Base-by-base conservation (phyloP, 2,797 vertebrate species). In the Adelosebastes latens region DNA sequence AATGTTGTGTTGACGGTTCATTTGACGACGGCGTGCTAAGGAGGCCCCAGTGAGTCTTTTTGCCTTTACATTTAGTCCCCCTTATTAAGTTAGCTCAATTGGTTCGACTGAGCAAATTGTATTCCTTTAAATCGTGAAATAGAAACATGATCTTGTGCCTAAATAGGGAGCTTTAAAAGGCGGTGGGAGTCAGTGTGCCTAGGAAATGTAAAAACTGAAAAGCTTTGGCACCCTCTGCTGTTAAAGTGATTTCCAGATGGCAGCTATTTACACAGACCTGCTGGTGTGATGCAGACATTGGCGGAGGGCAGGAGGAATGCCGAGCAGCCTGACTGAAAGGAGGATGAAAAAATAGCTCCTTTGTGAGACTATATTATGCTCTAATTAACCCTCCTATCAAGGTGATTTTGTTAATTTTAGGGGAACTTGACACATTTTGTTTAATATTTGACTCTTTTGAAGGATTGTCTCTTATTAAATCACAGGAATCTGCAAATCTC, bases 221-320 rank as follows among this genome's bases (percentile, higher is more conserved):
- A 95, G 94, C 96, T 96, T 96, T 96, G 95, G 96, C 96, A 95
- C 96, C 96, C 96, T 96, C 96, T 96, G 95, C 94, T 96, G 96
- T 96, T 96, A 90, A 88, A 85, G 90, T 52, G 81, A 83, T 92
- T 88, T 94, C 91, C 81, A 90, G 90, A 91, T 93, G 90, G 90
- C 84, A 90, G 80, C 70, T 87, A 88, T 88, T 85, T 89, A 80
- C 88, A 91, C 75, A 90, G 89, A 81, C 36, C 87, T 84, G 86
- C 86, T 86, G 80, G 85, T 78, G 79, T 84, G 83, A 82, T 81
- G 77, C 84, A 80, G 83, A 79, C 81, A 68, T 25, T 78, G 80
- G 86, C 71, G 83, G 86, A 88, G 82, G 80, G 75, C 87, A 85
- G 80, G 69, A 71, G 71, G 81, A 72, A 75, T 34, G 69, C 29